These are phyloP conservation scores for Bufo bufo DNA, from an alignment of 2,113 vertebrate species.

Conservation along the genomic window DNA sequence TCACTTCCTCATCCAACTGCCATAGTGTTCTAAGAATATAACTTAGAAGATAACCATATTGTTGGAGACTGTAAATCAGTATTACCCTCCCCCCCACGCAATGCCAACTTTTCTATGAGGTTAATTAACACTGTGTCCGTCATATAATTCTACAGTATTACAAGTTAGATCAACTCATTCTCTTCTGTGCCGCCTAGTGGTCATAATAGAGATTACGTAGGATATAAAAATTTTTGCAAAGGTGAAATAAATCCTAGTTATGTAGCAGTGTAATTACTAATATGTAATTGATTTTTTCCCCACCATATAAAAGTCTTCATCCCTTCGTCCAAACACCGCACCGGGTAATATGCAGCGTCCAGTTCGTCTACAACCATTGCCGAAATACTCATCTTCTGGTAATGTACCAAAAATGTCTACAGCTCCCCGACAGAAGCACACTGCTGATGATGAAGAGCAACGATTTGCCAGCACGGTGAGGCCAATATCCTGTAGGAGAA, in stretches of 20 bases:
- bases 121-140: no score
- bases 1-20: background rate
- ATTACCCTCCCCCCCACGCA: background rate
- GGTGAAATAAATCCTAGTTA: background rate
- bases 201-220: background rate
- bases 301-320: slow-evolving; percentile 66
- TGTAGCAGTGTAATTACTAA: background rate
- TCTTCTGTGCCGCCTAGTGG: background rate
- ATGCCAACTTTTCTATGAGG: no score
- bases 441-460: slow-evolving; percentile 63
- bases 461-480: slow-evolving; percentile 71
- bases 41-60: background rate
- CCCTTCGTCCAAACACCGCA: slow-evolving; percentile 81
- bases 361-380: slow-evolving; percentile 77
- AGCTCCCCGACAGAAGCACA: slow-evolving; percentile 62
- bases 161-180: background rate
- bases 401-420: slow-evolving; percentile 68
- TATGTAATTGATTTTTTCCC: background rate
- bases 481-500: background rate
- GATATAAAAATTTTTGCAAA: background rate
- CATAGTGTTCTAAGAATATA: background rate
- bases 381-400: slow-evolving; percentile 62
- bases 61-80: background rate
- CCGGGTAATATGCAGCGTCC: slow-evolving; percentile 81
- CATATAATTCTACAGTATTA: background rate